phyloP scores from a whole-genome alignment of 2,113 vertebrate species.

The Collichthys lucidus region DNA sequence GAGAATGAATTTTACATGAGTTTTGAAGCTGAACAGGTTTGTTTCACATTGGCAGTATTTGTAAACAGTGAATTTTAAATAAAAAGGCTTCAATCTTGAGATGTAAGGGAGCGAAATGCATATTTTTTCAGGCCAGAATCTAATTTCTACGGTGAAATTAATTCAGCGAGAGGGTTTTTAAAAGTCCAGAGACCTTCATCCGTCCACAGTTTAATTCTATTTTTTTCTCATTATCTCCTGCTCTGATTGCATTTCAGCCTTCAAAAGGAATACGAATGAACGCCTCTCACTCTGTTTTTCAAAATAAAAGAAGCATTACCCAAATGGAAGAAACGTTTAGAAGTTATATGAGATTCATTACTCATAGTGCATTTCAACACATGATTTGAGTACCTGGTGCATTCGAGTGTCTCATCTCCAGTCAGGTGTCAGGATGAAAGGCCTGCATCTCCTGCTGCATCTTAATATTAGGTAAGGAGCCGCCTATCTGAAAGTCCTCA shows the following conservation, averaged over 20 bases:
- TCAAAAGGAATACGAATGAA: neutral
- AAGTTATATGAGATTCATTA: neutral
- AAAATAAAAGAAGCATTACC: neutral
- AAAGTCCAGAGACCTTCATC: slow-evolving; percentile 2
- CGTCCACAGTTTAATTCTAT: slow-evolving; percentile 7
- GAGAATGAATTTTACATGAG: slow-evolving; percentile 78
- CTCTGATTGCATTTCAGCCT: slow-evolving; percentile 2
- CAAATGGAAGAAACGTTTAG: slow-evolving; percentile 8
- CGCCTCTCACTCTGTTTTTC: neutral
- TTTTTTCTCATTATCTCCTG: slow-evolving; percentile 14
- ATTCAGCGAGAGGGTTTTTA: slow-evolving; percentile 3
- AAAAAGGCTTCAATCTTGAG: slow-evolving; percentile 13
- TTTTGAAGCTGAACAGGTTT: slow-evolving; percentile 62
- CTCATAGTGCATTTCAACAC: neutral
- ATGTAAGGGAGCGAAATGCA: slow-evolving; percentile 4
- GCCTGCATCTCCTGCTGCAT: slow-evolving; percentile 20
- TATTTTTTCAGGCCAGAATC: neutral
- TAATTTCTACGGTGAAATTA: slow-evolving; percentile 23
- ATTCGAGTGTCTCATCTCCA: neutral
- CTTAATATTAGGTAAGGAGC: slow-evolving; percentile 46
- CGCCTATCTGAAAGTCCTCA: slow-evolving; percentile 25
- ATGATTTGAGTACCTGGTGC: neutral
- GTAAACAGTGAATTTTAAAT: slow-evolving; percentile 55
- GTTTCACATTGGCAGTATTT: slow-evolving; percentile 66
- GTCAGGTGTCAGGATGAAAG: neutral